A percentile compares a stretch with the other conserved stretches of the same genome.
Evolutionary conservation across 2,797 vertebrate genomes (phyloP).

Genomic region (Falco naumanni): DNA sequence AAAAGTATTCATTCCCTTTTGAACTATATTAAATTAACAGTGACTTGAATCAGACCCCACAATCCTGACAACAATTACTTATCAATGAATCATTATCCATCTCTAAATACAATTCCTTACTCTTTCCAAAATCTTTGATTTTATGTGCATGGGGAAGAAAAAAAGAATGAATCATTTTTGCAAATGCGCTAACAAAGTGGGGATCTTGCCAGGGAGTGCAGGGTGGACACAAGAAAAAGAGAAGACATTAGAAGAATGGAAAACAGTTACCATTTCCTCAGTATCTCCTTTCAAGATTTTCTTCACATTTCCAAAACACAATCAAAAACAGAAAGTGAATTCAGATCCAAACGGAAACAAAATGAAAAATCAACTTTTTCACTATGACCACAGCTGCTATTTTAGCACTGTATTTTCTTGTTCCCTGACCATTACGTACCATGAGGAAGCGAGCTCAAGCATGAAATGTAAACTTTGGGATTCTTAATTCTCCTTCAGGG

Average conservation of each 20-base stretch:
- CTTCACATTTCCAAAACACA: background rate
- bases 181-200: background rate
- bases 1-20: conserved; percentile 9
- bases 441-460: background rate
- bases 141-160: background rate
- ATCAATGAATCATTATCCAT: conserved; percentile 45
- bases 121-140: conserved; percentile 6
- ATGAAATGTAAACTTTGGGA: background rate
- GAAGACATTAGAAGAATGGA: background rate
- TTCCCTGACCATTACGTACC: fast-evolving
- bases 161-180: background rate
- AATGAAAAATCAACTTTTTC: background rate
- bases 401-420: background rate
- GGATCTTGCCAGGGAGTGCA: background rate
- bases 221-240: background rate
- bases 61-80: conserved; percentile 33
- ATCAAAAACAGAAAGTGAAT: background rate
- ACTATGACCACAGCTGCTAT: background rate
- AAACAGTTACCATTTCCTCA: background rate
- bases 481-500: background rate
- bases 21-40: conserved; percentile 54
- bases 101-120: background rate
- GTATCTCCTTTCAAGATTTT: background rate
- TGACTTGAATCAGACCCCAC: conserved; percentile 31
- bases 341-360: background rate